phyloP scores from a whole-genome alignment of 2,797 vertebrate genomes.

The Sebastes trivittatus region DNA sequence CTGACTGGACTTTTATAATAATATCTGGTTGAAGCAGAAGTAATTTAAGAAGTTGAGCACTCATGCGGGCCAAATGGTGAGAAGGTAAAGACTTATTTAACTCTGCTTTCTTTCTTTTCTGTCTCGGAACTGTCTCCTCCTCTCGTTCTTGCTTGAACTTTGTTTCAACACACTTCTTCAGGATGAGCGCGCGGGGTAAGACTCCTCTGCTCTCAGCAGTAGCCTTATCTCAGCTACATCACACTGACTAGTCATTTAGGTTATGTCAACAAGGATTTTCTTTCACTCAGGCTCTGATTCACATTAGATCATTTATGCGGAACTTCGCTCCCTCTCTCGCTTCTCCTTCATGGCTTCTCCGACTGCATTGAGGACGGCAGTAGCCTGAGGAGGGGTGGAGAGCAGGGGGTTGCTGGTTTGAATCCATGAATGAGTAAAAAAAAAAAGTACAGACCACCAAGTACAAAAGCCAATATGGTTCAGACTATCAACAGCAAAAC shows the following conservation, averaged over 20 bases:
- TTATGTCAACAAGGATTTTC: conserved; percentile 38
- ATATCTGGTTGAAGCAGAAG: neutral
- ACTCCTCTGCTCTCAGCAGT: neutral
- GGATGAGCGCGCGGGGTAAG: neutral
- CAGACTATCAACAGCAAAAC: neutral
- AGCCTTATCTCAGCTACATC: conserved; percentile 10
- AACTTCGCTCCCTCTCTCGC: neutral
- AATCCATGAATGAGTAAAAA: neutral
- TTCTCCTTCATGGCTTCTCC: neutral
- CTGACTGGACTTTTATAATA: neutral
- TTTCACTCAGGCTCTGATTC: conserved; percentile 13
- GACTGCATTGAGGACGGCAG: neutral
- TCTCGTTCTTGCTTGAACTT: neutral
- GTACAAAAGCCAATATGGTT: neutral
- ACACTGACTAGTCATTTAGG: conserved; percentile 52
- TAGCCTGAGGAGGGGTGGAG: neutral
- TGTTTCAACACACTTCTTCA: neutral
- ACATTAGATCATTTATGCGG: conserved; percentile 14
- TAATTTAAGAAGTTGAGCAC: neutral
- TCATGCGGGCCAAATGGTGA: neutral
- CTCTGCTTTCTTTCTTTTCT: neutral
- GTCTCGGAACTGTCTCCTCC: neutral
- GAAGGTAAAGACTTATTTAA: neutral
- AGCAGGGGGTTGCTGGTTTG: neutral
- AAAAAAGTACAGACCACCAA: neutral